Percentiles rank a stretch among this genome's conserved stretches.
Conservation (phyloP, 2,797 vertebrate species). For the Fundulus diaphanus region DNA sequence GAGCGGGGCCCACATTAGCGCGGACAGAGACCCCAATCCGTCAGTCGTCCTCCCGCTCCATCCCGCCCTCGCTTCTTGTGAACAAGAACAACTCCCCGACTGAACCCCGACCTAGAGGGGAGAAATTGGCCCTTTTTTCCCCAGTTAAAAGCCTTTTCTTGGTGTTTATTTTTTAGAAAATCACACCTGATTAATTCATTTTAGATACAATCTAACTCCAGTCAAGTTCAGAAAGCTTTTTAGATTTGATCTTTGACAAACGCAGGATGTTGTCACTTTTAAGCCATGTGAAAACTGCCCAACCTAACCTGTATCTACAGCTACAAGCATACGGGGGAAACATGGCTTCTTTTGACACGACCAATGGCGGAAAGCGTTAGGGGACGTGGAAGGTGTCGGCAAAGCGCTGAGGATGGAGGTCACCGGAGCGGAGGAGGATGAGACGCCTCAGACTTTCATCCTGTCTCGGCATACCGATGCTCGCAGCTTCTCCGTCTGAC, state of each 20-base stretch:
- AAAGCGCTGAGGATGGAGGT: background rate
- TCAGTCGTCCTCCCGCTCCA: too few species aligned
- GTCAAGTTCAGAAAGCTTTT: background rate
- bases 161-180: background rate
- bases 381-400: background rate
- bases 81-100: too few species aligned
- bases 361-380: background rate
- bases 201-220: background rate
- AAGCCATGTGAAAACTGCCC: background rate
- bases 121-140: too few species aligned
- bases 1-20: too few species aligned
- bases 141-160: too few species aligned
- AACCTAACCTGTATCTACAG: background rate
- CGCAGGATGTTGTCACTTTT: background rate
- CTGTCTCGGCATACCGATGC: constrained; percentile 42
- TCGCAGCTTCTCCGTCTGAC: constrained; percentile 14
- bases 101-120: too few species aligned
- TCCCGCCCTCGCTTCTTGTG: too few species aligned
- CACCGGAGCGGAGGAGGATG: background rate
- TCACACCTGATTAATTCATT: background rate
- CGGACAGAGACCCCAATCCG: too few species aligned
- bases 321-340: background rate
- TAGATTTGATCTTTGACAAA: background rate
- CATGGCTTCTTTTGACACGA: background rate
- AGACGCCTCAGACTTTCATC: constrained; percentile 17